Conservation (phyloP, 2,797 vertebrate species). For the Synaphobranchus kaupii region DNA sequence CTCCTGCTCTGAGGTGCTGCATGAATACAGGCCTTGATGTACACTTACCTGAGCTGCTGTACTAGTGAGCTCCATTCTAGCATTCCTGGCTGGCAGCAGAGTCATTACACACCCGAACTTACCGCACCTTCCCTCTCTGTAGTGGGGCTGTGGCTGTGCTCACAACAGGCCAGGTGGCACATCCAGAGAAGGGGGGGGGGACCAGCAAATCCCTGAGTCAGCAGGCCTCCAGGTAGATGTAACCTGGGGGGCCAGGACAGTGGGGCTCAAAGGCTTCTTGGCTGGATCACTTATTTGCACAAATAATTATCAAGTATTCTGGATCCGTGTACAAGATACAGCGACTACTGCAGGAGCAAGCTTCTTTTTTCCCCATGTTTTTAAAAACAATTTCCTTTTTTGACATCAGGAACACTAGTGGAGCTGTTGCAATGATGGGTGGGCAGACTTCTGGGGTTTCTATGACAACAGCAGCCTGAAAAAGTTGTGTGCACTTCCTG, state of each 20-base stretch:
- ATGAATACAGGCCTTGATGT: background rate
- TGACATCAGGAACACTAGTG: conserved; percentile 22
- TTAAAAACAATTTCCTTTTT: conserved; percentile 37
- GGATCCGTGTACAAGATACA: conserved; percentile 53
- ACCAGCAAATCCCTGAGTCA: background rate
- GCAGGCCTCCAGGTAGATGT: background rate
- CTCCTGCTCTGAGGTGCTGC: too few species aligned
- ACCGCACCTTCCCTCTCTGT: background rate
- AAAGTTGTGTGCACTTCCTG: conserved; percentile 75
- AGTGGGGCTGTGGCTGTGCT: background rate
- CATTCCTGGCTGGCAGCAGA: background rate
- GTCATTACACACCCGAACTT: conserved; percentile 1
- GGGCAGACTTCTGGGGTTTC: conserved; percentile 62
- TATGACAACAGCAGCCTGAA: conserved; percentile 50
- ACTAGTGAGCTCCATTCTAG: background rate
- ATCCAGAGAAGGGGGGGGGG: background rate
- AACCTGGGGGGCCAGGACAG: background rate
- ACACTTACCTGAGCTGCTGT: background rate
- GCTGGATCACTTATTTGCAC: conserved; percentile 33
- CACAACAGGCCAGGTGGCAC: background rate
- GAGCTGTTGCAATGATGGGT: conserved; percentile 39
- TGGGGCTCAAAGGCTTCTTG: conserved; percentile 44
- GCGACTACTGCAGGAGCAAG: conserved; percentile 35
- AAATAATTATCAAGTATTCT: conserved; percentile 29
- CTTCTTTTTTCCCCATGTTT: conserved; percentile 42